Conservation (phyloP, 2,888 invertebrate species). For the Branchipolynoe longqiensis region DNA sequence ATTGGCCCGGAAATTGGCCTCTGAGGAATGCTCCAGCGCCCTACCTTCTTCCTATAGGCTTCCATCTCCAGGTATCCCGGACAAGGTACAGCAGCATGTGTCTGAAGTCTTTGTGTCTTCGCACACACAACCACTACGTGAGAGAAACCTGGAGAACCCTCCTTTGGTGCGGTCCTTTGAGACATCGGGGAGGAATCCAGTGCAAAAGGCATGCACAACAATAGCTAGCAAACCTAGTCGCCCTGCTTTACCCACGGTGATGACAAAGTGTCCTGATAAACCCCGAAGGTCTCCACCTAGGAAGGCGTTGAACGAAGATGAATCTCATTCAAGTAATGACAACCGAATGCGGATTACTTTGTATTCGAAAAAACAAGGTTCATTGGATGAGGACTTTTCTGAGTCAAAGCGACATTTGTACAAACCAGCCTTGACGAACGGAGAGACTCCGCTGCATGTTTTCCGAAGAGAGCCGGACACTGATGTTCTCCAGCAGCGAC, state of each 20-base stretch:
- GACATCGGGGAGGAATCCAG: neutral
- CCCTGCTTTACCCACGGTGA: neutral
- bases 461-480: neutral
- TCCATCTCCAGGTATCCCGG: too few relatives aligned
- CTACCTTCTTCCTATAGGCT: too few relatives aligned
- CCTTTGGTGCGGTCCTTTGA: neutral
- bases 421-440: neutral
- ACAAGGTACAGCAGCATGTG: too few relatives aligned
- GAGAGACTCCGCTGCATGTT: neutral
- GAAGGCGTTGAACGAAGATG: neutral
- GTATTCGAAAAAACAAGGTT: neutral
- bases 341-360: neutral
- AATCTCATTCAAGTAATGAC: neutral
- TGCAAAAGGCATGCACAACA: too few relatives aligned
- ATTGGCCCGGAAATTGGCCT: slow-evolving; percentile 17
- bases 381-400: neutral
- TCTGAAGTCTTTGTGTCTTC: slow-evolving; percentile 5
- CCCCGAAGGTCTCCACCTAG: neutral
- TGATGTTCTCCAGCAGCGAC: neutral
- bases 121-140: neutral
- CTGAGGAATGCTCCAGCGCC: slow-evolving; percentile 9
- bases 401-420: neutral
- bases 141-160: neutral
- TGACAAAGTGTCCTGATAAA: neutral
- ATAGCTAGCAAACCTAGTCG: neutral